phyloP scores from a whole-genome alignment of 2,888 invertebrate genomes.

The Cinara cedri region DNA sequence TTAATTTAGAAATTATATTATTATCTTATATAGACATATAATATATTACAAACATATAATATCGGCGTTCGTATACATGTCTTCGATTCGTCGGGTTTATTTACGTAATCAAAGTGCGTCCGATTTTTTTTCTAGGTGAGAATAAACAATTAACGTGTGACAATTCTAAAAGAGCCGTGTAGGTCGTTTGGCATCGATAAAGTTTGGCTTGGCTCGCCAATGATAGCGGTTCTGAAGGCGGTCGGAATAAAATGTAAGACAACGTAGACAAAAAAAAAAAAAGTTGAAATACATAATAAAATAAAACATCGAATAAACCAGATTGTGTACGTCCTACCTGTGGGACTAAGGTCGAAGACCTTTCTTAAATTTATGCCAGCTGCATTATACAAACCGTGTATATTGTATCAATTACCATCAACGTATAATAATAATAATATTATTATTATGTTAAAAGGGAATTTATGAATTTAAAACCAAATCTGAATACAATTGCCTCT shows the following conservation, averaged over 20 bases:
- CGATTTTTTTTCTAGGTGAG: neutral
- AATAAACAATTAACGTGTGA: constrained; percentile 47
- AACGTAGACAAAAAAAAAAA: neutral
- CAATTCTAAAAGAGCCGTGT: constrained; percentile 32
- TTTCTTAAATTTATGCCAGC: constrained; percentile 37
- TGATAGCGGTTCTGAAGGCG: neutral
- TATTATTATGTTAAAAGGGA: neutral
- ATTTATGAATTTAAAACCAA: neutral
- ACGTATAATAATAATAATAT: neutral
- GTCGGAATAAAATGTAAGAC: constrained; percentile 34
- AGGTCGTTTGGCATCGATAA: constrained; percentile 47
- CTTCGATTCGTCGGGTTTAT: neutral
- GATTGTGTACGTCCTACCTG: constrained; percentile 27
- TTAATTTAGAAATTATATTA: neutral
- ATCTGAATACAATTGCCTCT: neutral
- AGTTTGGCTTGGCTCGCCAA: constrained; percentile 38
- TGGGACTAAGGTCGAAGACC: constrained; percentile 46
- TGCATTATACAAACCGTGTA: constrained; percentile 40
- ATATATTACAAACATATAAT: too few species aligned
- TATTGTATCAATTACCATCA: neutral
- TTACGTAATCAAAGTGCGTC: constrained; percentile 24
- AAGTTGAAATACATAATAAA: constrained; percentile 34
- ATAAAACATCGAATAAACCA: constrained; percentile 32
- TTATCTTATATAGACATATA: neutral
- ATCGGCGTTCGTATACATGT: neutral